Evolutionary conservation across 64 coral and sea anemone species (phyloP), one percentile per base, ranked within the genome.

Genomic region (Platygyra sinensis): DNA sequence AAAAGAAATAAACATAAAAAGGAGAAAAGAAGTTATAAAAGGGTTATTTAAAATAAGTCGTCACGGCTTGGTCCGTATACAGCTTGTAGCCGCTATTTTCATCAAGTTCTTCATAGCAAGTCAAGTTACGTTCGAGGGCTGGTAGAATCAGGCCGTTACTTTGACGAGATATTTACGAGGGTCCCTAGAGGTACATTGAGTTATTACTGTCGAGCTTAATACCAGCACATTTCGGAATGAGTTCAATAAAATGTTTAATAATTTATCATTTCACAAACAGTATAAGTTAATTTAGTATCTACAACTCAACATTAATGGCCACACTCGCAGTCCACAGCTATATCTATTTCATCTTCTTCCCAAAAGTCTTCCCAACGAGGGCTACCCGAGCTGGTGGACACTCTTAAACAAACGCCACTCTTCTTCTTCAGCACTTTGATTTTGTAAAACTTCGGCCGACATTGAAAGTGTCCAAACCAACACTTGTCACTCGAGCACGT

Each of bases 341-440:
- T 77, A 42, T 65, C 20, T 46, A 90, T 27, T 46, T 73, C 83
- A 18, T 74, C 31, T 20, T 51, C 38, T 79, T 96, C 91, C 94
- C 94, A 96, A 83, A 86, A 90, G 29, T 96, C 94, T 28, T 96
- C 79, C 29, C 89, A 96, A 31, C 90, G 75, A 80, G 87, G 94
- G 22, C 49, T 38, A 12, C 94, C 94, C 32, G 57, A 30, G 14
- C 63, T 50, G n/a, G 75, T 75, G 30, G 67, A 63, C 2, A 96
- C 88, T 61, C 86, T 86, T 20, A 76, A 38, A 69, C 94, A 96
- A 9, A 49, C n/a, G 10, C 91, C 91, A 1, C 18, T n/a, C 67
- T 96, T 96, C 73, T 82, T 69, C 59, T 93, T 96, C 71, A 96
- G 60, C 62, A 96, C 74, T 59, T 96, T 69, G 32, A 93, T 72